Evolutionary conservation across 2,888 invertebrate genomes (phyloP).

Genomic region (Mesorhabditis spiculigera): DNA sequence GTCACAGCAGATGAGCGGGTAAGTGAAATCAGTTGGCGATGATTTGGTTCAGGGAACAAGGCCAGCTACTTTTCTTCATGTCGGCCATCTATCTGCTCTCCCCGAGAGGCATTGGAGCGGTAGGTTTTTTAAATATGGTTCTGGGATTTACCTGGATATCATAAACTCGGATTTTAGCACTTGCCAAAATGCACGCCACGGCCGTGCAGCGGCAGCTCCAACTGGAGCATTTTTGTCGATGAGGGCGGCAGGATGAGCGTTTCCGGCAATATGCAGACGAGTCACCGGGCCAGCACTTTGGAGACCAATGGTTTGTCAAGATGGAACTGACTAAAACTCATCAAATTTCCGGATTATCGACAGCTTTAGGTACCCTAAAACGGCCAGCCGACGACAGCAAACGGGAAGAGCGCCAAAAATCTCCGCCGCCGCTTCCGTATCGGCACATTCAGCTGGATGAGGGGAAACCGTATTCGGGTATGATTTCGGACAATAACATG

Average conservation of each 20-base stretch:
- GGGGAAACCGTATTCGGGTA: slow-evolving; percentile 2
- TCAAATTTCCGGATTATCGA: not conserved
- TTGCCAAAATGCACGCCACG: not conserved
- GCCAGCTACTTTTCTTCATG: not conserved
- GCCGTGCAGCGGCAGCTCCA: not conserved
- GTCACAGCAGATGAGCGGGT: too few species aligned
- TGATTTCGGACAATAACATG: not conserved
- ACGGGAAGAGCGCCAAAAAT: not conserved
- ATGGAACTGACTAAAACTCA: not conserved
- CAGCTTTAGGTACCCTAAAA: not conserved
- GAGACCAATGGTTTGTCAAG: not conserved
- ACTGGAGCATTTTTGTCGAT: slow-evolving; percentile 3
- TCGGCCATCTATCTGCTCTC: not conserved
- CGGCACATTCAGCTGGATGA: not conserved
- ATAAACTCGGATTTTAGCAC: too few species aligned
- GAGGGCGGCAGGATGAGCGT: not conserved
- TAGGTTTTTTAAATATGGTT: not conserved
- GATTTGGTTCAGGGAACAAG: too few species aligned
- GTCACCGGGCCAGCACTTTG: not conserved
- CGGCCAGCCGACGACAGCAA: slow-evolving; percentile 2
- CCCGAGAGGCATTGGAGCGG: not conserved
- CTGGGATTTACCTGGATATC: too few species aligned
- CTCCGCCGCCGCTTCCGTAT: not conserved
- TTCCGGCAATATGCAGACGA: not conserved
- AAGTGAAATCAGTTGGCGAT: too few species aligned